These are phyloP conservation scores for Oreochromis aureus DNA, from an alignment of 2,113 vertebrate species.

Conservation along the genomic window DNA sequence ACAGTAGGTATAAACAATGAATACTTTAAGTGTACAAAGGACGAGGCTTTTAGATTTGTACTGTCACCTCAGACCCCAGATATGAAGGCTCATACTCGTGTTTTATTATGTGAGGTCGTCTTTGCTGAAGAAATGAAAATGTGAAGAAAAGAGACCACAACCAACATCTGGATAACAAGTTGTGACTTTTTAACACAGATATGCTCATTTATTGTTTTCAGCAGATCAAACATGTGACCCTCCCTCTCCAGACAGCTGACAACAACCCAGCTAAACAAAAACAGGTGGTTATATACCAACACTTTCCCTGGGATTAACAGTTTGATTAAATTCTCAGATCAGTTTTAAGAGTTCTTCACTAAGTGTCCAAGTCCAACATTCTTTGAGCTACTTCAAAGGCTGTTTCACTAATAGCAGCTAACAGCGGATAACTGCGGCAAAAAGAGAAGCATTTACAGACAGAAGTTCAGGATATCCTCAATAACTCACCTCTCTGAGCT, in stretches of 20 bases:
- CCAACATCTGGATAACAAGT: not conserved
- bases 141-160: not conserved
- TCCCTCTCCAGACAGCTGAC: not conserved
- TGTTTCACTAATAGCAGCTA: not conserved
- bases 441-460: not conserved
- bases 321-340: not conserved
- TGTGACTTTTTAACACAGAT: not conserved
- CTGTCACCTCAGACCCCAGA: not conserved
- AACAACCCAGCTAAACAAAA: not conserved
- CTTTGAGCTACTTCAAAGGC: not conserved
- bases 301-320: not conserved
- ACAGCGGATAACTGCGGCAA: not conserved
- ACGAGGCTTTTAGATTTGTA: not conserved
- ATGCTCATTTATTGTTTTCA: not conserved
- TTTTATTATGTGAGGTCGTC: not conserved
- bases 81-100: not conserved
- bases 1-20: not conserved
- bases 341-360: not conserved
- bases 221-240: not conserved
- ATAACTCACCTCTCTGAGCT: not conserved
- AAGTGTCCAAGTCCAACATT: not conserved
- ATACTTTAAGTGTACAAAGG: not conserved
- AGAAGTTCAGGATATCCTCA: not conserved
- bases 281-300: not conserved
- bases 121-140: not conserved